These are phyloP conservation scores for Telmatherina bonti DNA, from an alignment of 2,797 vertebrate genomes.

Conservation along the genomic window DNA sequence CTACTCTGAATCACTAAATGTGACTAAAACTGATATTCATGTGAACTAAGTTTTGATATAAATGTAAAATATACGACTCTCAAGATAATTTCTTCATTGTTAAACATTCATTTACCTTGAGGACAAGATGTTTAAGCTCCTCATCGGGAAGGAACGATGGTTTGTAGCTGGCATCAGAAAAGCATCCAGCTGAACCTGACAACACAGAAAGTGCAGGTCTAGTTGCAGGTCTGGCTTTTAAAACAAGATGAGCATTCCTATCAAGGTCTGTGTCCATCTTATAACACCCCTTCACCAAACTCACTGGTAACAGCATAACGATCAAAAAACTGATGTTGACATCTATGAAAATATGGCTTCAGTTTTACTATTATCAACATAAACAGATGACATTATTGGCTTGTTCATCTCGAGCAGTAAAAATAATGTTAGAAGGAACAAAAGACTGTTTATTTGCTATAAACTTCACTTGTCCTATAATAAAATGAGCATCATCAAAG, in stretches of 20 bases:
- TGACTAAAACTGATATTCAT: not conserved
- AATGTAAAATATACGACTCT: not conserved
- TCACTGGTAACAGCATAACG: not conserved
- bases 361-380: not conserved
- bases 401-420: not conserved
- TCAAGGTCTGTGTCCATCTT: no score
- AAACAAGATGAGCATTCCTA: not conserved
- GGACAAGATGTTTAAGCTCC: conserved; percentile 91
- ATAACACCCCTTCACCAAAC: no score
- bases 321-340: not conserved
- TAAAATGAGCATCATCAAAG: not conserved
- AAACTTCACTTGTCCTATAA: no score
- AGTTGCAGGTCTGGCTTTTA: not conserved
- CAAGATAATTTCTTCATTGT: not conserved
- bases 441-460: not conserved
- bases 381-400: not conserved
- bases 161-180: conserved; percentile 87
- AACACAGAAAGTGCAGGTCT: not conserved
- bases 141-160: conserved; percentile 93
- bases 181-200: conserved; percentile 87
- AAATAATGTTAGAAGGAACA: not conserved
- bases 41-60: not conserved
- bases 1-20: not conserved
- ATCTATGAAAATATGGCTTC: not conserved
- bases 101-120: conserved; percentile 83